Base-by-base conservation (phyloP, 1,140 invertebrate genomes). In the Goniozus legneri region DNA sequence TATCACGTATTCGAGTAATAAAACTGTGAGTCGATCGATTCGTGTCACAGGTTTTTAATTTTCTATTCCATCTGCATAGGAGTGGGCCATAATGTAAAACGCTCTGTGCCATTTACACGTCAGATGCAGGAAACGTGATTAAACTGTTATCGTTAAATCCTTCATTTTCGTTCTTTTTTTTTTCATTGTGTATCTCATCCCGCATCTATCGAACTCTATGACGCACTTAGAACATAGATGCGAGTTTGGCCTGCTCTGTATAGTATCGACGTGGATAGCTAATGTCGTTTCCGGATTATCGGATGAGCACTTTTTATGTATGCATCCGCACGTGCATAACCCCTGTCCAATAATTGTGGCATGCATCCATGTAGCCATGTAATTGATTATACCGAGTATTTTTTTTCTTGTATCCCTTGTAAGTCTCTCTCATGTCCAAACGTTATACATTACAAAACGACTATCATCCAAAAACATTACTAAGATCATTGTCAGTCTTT, bases 251-350 rank as follows among this genome's bases (percentile, higher is more conserved):
- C 35, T 50, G 24, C 10, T 37, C 52, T 24, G 13, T 27, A 6
- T 6, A 27, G 4, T 10, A 27, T 27, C 24, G 10, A 27, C 24
- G 24, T 6, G 24, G 24, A 27, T 33, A 33, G 32, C 13, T 33
- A 7, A 13, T 4, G 32, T 13, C 12, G 10, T 50, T 50, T 43
- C 34, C 41, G 32, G 40, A 15, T 40, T 35, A 7, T 47, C 50
- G 38, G 45, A 40, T 42, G 36, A 20, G 24, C 37, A 41, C 33
- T n/a, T 56, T 50, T 67, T 63, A 54, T 56, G 54, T 59, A 57
- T 65, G 64, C 63, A 67, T 58, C 49, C 45, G 58, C 66, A 64
- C 62, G 59, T 50, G 55, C 12, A 40, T 31, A 45, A 50, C 37
- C 44, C 49, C 30, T 49, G 37, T 61, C 50, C 50, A 47, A 49